Percentiles rank a stretch among this genome's conserved stretches.
Evolutionary conservation across 1,140 invertebrate genomes (phyloP).

Genomic region (Lerema accius): DNA sequence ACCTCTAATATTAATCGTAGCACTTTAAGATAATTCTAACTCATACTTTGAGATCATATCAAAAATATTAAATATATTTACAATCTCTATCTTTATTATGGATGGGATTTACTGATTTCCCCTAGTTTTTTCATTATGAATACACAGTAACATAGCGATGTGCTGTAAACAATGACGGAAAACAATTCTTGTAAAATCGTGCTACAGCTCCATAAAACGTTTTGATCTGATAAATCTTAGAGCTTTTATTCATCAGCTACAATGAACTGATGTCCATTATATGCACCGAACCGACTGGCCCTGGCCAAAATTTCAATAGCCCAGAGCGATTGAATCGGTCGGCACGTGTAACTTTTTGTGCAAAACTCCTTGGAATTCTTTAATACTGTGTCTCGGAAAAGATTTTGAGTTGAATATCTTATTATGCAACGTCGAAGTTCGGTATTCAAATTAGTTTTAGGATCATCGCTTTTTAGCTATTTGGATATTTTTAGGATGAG

Average conservation of each 20-base stretch:
- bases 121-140: too few relatives aligned
- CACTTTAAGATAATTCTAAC: too few relatives aligned
- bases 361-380: constrained; percentile 75
- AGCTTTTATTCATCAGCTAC: constrained; percentile 51
- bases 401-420: constrained; percentile 71
- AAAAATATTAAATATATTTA: too few relatives aligned
- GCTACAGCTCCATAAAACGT: constrained; percentile 3
- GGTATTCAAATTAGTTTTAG: constrained; percentile 44
- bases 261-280: constrained; percentile 71
- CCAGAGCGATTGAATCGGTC: constrained; percentile 67
- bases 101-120: too few relatives aligned
- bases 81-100: too few relatives aligned
- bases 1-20: too few relatives aligned
- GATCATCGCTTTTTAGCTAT: constrained; percentile 43
- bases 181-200: neutral
- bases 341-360: constrained; percentile 82
- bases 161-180: neutral
- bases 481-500: constrained; percentile 42
- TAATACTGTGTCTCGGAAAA: constrained; percentile 60
- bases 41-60: too few relatives aligned
- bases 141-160: too few relatives aligned
- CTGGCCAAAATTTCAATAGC: constrained; percentile 78
- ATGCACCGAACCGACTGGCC: constrained; percentile 60
- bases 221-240: constrained; percentile 35
- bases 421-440: constrained; percentile 72